phyloP scores from a whole-genome alignment of 2,797 vertebrate species.

The Sebastes kiyomatsui region DNA sequence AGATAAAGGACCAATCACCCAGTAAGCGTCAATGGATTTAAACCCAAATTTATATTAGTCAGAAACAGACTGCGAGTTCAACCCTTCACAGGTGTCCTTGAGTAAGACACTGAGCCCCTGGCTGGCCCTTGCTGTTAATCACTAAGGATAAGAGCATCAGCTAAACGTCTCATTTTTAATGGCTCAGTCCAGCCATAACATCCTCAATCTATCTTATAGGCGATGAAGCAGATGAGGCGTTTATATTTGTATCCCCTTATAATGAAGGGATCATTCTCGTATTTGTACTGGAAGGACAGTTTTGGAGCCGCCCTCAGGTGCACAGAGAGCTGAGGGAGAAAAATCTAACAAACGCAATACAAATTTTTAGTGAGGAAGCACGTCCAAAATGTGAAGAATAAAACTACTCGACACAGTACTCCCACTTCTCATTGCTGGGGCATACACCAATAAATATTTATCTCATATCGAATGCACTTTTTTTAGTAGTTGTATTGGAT shows the following conservation, averaged over 20 bases:
- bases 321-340: not conserved
- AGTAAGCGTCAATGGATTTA: not conserved
- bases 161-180: conserved; percentile 48
- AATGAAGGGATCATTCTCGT: conserved; percentile 55
- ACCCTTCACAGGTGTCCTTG: conserved; percentile 30
- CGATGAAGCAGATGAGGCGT: conserved; percentile 48
- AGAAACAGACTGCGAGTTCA: conserved; percentile 3
- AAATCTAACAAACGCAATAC: conserved; percentile 8
- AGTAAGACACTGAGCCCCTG: conserved; percentile 4
- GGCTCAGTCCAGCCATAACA: conserved; percentile 40
- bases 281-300: conserved; percentile 33
- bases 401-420: not conserved
- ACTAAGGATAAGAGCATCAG: conserved; percentile 39
- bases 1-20: conserved; percentile 2
- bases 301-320: conserved; percentile 24
- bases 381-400: not conserved
- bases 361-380: not conserved
- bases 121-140: conserved; percentile 28
- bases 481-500: conserved; percentile 31
- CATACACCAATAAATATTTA: conserved; percentile 45
- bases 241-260: conserved; percentile 48
- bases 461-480: conserved; percentile 7
- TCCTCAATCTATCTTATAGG: conserved; percentile 38
- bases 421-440: conserved; percentile 1
- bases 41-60: not conserved